Conservation (phyloP, 2,797 vertebrate species). For the Percopsis omiscomaycus region DNA sequence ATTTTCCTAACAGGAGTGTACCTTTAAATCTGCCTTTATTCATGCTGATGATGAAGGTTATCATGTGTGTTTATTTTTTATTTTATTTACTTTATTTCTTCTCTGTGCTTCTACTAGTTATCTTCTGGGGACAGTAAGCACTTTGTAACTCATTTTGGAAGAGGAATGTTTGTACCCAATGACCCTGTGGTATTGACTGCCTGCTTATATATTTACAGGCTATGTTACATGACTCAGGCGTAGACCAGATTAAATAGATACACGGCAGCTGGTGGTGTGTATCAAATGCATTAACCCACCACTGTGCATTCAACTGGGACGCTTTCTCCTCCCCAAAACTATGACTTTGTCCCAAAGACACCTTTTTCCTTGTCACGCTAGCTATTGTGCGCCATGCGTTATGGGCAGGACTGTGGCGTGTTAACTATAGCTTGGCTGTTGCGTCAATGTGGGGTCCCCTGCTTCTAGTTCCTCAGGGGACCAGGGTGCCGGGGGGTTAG, state of each 20-base stretch:
- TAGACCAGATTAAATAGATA: conserved; percentile 66
- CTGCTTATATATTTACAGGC: neutral
- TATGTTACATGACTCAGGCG: too few species aligned
- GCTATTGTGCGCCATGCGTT: conserved; percentile 66
- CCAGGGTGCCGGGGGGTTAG: conserved; percentile 54
- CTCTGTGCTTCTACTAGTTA: too few species aligned
- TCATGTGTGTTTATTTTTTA: too few species aligned
- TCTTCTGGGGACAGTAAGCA: too few species aligned
- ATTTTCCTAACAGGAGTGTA: too few species aligned
- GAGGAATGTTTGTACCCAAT: conserved; percentile 30
- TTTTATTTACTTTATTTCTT: too few species aligned
- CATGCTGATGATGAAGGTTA: too few species aligned
- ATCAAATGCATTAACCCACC: conserved; percentile 62
- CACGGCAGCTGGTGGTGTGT: conserved; percentile 61
- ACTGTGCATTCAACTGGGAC: conserved; percentile 44
- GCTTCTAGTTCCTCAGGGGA: conserved; percentile 46
- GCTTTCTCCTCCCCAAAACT: conserved; percentile 56
- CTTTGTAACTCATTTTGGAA: conserved; percentile 17
- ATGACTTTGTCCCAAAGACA: conserved; percentile 43
- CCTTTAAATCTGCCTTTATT: too few species aligned
- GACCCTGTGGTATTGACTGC: conserved; percentile 46
- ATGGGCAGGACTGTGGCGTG: conserved; percentile 51
- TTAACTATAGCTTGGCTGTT: conserved; percentile 71
- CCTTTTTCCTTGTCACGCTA: conserved; percentile 67
- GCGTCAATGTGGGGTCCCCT: conserved; percentile 61